Base-by-base conservation (phyloP, 2,888 invertebrate species). In the Mythimna loreyi region DNA sequence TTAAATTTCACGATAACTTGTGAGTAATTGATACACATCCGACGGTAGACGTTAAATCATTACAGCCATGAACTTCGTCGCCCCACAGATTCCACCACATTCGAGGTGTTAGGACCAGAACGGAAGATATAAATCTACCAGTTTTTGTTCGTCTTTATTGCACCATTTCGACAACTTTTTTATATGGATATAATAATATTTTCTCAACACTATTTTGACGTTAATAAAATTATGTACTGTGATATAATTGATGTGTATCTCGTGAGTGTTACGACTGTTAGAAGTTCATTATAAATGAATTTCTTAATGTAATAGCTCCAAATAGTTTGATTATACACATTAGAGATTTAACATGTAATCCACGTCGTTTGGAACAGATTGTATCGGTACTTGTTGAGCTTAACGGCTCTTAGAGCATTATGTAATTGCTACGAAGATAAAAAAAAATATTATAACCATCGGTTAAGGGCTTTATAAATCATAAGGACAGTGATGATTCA, bases 161-260 rank as follows among this genome's bases (percentile, higher is more conserved):
- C 49, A 69, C 70, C 65, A 64, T 66, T 76, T 76, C 76, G 67
- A 62, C 64, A 65, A 45, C 43, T 65, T 75, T 65, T 82, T 57
- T 63, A 66, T 56, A 75, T 33, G 21, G 16, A 55, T 50, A 65
- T 59, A 62, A 81, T 62, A 63, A 71, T 71, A 77, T 81, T 71
- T 66, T 57, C 33, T 52, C 66, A 61, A 72, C 60, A 50, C 33
- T 60, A 30, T 81, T 70, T 63, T 70, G 65, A 78, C 25, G 78
- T 72, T 63, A 52, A 16, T 78, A 78, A 81, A 81, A 71, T 81
- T 59, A 75, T 75, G 61, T 80, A 52, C 59, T 66, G 59, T 78
- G 81, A 72, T 78, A 77, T 78, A 78, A 81, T 81, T 81, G 78
- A 78, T 72, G 81, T 19, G 59, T 77, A 77, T 78, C 78, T 78